A percentile compares a stretch with the other conserved stretches of the same genome.
Conservation (phyloP, 2,888 invertebrate genomes). For the Spicauda simplicius region DNA sequence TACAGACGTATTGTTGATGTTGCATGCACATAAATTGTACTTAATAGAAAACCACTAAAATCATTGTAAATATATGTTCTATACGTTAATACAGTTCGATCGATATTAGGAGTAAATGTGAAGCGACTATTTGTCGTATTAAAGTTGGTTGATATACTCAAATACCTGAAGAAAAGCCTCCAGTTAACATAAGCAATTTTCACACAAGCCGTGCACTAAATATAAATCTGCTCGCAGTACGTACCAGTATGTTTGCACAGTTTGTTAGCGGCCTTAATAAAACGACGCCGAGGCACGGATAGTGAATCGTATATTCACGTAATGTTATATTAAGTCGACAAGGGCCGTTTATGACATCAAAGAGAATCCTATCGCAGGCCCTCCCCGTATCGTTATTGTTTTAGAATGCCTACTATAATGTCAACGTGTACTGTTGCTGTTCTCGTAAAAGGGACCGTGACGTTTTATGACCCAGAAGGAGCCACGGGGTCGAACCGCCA, state of each 20-base stretch:
- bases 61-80: too few species aligned
- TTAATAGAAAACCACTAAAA: neutral
- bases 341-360: conserved; percentile 60
- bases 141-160: neutral
- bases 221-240: conserved; percentile 18
- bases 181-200: conserved; percentile 24
- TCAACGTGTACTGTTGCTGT: conserved; percentile 60
- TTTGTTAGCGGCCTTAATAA: conserved; percentile 29
- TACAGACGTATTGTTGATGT: neutral
- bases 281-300: conserved; percentile 22
- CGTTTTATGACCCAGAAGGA: conserved; percentile 62
- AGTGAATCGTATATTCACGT: conserved; percentile 39
- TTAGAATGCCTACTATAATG: conserved; percentile 50
- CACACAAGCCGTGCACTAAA: conserved; percentile 12
- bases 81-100: neutral
- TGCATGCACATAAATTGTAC: neutral
- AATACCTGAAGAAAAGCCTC: neutral
- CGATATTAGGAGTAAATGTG: neutral
- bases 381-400: conserved; percentile 59
- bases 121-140: neutral
- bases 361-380: conserved; percentile 63
- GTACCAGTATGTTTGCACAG: conserved; percentile 13
- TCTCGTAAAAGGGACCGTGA: conserved; percentile 70
- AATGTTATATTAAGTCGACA: conserved; percentile 50
- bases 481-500: conserved; percentile 54